Base-by-base conservation (phyloP, 2,888 invertebrate genomes). In the Doris montereyensis region DNA sequence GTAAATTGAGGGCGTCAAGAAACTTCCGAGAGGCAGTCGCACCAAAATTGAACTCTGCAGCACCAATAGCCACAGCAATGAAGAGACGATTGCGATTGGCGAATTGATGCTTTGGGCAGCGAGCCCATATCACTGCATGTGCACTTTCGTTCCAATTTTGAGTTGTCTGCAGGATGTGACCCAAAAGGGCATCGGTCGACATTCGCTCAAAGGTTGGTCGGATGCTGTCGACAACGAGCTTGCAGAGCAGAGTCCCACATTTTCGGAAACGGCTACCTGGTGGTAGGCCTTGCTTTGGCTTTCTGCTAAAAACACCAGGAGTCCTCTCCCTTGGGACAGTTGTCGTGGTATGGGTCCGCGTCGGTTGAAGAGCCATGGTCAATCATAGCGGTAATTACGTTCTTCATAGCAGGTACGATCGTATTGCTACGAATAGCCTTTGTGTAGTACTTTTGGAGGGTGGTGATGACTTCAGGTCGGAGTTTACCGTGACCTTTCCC, bases 31-130 rank as follows among this genome's bases (percentile, higher is more conserved):
- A 58, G n/a, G 78, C 35, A 17, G 62, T 62, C 10, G 78, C 17
- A 8, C 73, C 78, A 34, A 78, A 60, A 41, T 78, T 78, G 58
- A 78, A 73, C 30, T 78, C 78, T 17, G 52, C 72, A 76, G 73
- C 78, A 57, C 62, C 60, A 5, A 78, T 28, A 34, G 62, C 17
- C 5, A 62, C 73, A 24, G 78, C 60, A n/a, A 30, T 41, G 2
- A 41, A 52, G 1, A 78, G 52, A 8, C 72, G 52, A 24, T 72
- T 60, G 17, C 62, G 57, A 28, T 13, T 30, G 10, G 58, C 73
- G 58, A 73, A 73, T 8, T 21, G 58, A 30, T 78, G 78, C 60
- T 78, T 78, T 0, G 73, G 73, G 65, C 78, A 73, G 28, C 73
- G 2, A 17, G 72, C 72, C 78, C 73, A 73, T 24, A 78, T 72